Percentiles rank a stretch among this genome's conserved stretches.
These are phyloP conservation scores for Mormyrops boulengeri DNA, from an alignment of 2,797 vertebrate genomes.

Conservation along the genomic window DNA sequence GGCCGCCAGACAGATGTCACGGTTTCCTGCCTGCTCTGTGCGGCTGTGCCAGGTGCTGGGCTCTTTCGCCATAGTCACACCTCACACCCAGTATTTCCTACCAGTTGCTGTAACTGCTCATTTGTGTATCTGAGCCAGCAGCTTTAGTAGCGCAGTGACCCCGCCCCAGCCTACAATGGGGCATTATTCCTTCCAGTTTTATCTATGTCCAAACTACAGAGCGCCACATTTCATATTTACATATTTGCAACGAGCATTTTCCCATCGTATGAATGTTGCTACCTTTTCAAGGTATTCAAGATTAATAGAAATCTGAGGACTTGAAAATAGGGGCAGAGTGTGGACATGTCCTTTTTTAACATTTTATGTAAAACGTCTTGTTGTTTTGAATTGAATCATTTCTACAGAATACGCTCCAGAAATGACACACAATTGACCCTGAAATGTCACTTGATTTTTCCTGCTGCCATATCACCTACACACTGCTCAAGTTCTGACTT, in stretches of 20 bases:
- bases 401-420: neutral
- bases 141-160: neutral
- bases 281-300: neutral
- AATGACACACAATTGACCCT: neutral
- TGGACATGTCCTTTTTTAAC: neutral
- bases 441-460: neutral
- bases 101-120: neutral
- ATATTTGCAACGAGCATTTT: neutral
- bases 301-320: neutral
- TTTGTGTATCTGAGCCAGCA: neutral
- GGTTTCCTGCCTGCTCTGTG: neutral
- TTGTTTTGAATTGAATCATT: neutral
- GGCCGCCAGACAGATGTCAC: neutral
- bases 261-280: neutral
- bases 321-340: neutral
- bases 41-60: neutral
- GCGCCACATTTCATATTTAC: neutral
- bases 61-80: neutral
- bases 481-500: neutral
- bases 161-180: neutral
- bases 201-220: neutral
- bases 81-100: neutral
- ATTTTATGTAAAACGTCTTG: neutral
- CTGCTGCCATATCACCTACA: neutral
- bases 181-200: neutral